Percentiles rank a stretch among this genome's conserved stretches.
Evolutionary conservation across 2,797 vertebrate genomes (phyloP).

Genomic region (Ptychadena robeensis): DNA sequence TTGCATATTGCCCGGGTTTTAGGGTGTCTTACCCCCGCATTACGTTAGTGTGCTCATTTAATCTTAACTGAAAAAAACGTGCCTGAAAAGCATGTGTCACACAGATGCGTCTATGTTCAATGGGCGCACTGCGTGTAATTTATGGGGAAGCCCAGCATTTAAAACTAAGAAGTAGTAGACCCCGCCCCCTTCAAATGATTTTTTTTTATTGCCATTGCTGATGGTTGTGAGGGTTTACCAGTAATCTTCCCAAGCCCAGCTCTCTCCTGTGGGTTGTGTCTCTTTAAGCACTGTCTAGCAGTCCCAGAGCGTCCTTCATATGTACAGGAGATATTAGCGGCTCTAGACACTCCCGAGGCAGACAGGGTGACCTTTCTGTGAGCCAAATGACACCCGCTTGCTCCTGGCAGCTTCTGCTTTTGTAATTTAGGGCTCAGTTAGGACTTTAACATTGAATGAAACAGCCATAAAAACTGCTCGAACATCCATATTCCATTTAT

Average conservation of each 20-base stretch:
- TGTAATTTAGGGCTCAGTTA: conserved; percentile 75
- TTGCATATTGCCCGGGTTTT: no score
- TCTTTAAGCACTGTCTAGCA: conserved; percentile 4
- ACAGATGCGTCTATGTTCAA: no score
- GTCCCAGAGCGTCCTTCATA: conserved; percentile 34
- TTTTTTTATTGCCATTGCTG: no score
- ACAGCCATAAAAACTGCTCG: conserved; percentile 55
- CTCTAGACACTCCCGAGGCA: conserved; percentile 39
- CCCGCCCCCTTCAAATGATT: no score
- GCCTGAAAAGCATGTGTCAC: no score
- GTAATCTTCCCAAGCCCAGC: neutral
- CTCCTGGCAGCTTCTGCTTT: conserved; percentile 66
- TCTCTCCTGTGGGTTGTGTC: neutral
- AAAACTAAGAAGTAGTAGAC: no score
- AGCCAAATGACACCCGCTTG: conserved; percentile 69
- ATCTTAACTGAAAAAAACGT: no score
- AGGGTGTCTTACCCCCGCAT: no score
- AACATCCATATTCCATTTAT: conserved; percentile 61
- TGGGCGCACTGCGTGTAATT: no score
- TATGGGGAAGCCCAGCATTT: no score
- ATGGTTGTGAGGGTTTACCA: no score
- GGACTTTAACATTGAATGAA: conserved; percentile 71
- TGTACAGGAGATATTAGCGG: conserved; percentile 39
- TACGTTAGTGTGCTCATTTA: no score
- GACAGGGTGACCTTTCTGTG: conserved; percentile 67